Percentiles rank a stretch among this genome's conserved stretches.
Evolutionary conservation across 2,113 vertebrate species (phyloP).

Genomic region (Oryzias curvinotus): DNA sequence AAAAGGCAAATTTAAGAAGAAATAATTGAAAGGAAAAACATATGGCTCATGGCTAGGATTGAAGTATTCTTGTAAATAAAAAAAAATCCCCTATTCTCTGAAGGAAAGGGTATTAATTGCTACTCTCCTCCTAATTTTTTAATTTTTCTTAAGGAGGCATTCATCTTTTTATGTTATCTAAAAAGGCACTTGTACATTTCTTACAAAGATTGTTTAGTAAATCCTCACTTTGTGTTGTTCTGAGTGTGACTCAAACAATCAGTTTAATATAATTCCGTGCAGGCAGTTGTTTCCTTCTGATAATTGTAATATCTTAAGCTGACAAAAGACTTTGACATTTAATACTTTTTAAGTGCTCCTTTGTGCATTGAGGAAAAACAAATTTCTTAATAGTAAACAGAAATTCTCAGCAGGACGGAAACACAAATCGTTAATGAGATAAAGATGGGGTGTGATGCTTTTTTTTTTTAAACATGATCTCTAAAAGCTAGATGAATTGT

Average conservation of each 20-base stretch:
- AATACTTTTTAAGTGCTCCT: constrained; percentile 27
- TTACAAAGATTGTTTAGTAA: constrained; percentile 58
- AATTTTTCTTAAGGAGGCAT: constrained; percentile 56
- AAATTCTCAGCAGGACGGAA: constrained; percentile 42
- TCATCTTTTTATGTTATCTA: neutral
- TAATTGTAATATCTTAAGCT: constrained; percentile 39
- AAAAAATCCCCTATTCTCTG: constrained; percentile 47
- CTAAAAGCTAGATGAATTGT: constrained; percentile 51
- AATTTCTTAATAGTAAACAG: constrained; percentile 30
- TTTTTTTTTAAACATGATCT: constrained; percentile 28
- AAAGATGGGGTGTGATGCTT: constrained; percentile 38
- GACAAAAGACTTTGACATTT: constrained; percentile 35
- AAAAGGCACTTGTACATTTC: constrained; percentile 52
- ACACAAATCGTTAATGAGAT: constrained; percentile 39
- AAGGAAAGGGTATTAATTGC: constrained; percentile 56
- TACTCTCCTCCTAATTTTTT: constrained; percentile 42
- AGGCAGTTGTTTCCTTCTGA: constrained; percentile 34
- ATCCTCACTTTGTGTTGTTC: constrained; percentile 49
- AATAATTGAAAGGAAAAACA: constrained; percentile 31
- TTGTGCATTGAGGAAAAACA: constrained; percentile 3
- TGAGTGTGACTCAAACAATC: constrained; percentile 49
- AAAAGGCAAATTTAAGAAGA: constrained; percentile 48
- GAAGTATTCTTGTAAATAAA: constrained; percentile 23
- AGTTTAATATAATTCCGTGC: constrained; percentile 27
- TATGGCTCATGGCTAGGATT: constrained; percentile 20